Evolutionary conservation across 2,888 invertebrate species (phyloP).

Genomic region (Disparrhopalites patrizii): DNA sequence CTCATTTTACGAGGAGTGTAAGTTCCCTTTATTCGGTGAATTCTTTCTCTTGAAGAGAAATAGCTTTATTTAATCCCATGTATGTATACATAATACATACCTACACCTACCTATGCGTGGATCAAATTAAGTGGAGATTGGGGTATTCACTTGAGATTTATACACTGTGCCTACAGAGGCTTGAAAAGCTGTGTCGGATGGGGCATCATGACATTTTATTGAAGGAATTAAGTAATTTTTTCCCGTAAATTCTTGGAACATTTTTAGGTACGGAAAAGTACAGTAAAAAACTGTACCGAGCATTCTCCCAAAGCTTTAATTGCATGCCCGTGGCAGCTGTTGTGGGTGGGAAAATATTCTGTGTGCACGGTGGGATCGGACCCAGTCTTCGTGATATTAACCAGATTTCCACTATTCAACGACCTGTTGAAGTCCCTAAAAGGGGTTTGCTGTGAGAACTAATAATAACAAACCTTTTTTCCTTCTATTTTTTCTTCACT

Average conservation of each 20-base stretch:
- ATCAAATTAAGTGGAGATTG: no score
- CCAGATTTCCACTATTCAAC: background rate
- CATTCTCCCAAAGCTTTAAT: slow-evolving; percentile 22
- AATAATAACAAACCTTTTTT: no score
- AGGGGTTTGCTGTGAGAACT: slow-evolving; percentile 1
- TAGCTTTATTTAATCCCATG: background rate
- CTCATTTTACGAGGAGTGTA: slow-evolving; percentile 20
- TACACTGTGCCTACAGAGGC: no score
- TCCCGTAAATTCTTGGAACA: background rate
- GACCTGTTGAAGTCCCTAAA: slow-evolving; percentile 12
- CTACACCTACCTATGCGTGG: background rate
- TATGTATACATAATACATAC: background rate
- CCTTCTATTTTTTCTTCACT: no score
- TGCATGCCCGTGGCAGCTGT: slow-evolving; percentile 19
- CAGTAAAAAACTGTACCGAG: slow-evolving; percentile 16
- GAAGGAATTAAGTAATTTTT: background rate
- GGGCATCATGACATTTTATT: background rate
- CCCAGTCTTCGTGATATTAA: slow-evolving; percentile 4
- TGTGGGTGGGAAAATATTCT: slow-evolving; percentile 21
- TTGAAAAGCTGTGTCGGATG: background rate
- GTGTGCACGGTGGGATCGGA: slow-evolving; percentile 25
- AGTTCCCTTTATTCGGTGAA: background rate
- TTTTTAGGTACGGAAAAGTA: slow-evolving; percentile 13
- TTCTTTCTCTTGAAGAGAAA: no score
- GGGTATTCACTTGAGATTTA: no score